Evolutionary conservation across 30 jellyfish, hydroid and myxozoan species (phyloP), one percentile per base, ranked within the genome.

Genomic region (Aurelia sp.): DNA sequence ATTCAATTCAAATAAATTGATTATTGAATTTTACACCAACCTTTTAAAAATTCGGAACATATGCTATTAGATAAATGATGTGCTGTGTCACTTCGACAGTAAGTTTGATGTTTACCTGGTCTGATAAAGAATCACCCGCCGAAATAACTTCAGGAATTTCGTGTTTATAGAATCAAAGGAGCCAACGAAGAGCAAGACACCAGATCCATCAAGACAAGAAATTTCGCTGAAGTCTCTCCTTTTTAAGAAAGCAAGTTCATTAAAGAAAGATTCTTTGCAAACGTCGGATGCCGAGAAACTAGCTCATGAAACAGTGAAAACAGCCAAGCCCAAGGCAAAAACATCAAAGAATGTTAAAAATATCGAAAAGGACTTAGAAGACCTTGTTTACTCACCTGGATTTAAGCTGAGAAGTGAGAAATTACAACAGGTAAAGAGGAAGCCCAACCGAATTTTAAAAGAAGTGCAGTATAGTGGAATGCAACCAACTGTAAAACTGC

Each of bases 351-450:
- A 51, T 33, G 18, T 47, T 8, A 74, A 63, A 22, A 40, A 38
- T 13, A 73, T 59, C 22, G 72, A 24, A 20, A 64, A 50, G 30
- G 91, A 64, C 13, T 72, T 74, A 9, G 60, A 80, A 3, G 97
- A 72, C 44, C 59, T 81, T 10, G 91, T 82, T 53, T 90, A 89
- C 70, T 74, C 98, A 20, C 90, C 92, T 38, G 92, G 92, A n/a
- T 91, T 91, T 72, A 80, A 87, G 80, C 86, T 91, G 72, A 41
- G 98, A 78, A 91, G 98, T 40, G 72, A 91, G 50, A 87, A 74
- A 85, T 51, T 67, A 24, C 92, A 85, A 17, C 73, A 70, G 16
- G 53, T 76, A 44, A 63, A 66, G 47, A 63, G 83, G n/a, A 91
- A 85, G 55, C 89, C 85, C 8, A 60, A 78, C 35, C 82, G 86